Evolutionary conservation across 2,797 vertebrate genomes (phyloP), one percentile per base, ranked within the genome.

Genomic region (Neostethus bicornis): DNA sequence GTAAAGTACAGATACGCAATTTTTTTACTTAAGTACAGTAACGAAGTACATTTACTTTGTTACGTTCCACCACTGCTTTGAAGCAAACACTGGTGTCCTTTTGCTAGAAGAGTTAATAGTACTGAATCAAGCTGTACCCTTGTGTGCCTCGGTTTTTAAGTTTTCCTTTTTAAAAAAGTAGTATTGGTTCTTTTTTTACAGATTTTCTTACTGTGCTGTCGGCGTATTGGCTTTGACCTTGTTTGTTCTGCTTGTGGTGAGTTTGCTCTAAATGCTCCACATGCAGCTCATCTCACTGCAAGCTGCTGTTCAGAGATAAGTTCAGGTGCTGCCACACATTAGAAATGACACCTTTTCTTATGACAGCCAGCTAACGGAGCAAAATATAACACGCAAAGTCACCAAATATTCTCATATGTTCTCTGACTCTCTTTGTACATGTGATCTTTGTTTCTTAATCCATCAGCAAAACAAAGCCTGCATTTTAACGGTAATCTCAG

Each of bases 261-360:
- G 14, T 52, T 17, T 38, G n/a, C 35, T 2, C 51, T 50, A 43
- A 60, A 34, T 7, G 3, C 43, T 58, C 8, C 32, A 47, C 64
- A 48, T 57, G 59, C 24, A 26, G 4, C 46, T 56, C 39, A 19
- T 67, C 26, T 58, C 7, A 26, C 38, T 54, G 53, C 51, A 24
- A 19, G 56, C 69, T 62, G 78, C 21, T n/a, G 23, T 47, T 69
- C 31, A 21, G 45, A 0, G 43, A 78, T 68, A 59, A 41, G 37
- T 63, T 61, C 42, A 41, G 46, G 53, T 61, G 31, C 41, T 24
- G 32, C 44, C 52, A 39, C 63, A 67, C 50, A 0, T 52, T 25
- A 21, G n/a, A 20, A 16, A 42, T 48, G 3, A 26, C 14, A 52
- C 32, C 48, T 26, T 25, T n/a, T 39, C 35, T 73, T 66, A 45